Base-by-base conservation (phyloP, 2,797 vertebrate species). In the Sitta carolinensis region DNA sequence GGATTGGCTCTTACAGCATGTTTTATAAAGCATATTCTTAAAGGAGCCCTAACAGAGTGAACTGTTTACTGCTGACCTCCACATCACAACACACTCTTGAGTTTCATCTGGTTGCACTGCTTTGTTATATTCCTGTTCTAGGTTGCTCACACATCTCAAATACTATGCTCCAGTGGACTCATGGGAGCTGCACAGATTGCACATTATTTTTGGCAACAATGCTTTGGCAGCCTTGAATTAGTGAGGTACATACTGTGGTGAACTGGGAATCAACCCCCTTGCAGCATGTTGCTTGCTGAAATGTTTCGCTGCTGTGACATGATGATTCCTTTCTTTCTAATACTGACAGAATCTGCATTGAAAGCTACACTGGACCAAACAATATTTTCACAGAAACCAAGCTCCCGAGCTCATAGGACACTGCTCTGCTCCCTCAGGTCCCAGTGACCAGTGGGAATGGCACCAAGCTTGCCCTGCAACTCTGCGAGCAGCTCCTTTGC, bases 311-410 rank as follows among this genome's bases (percentile, higher is more conserved):
- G 47, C 17, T 25, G 51, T 15, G 57, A 87, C 62, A 58, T 0
- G 74, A 82, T 4, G 10, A 17, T 16, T 78, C 72, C 81, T 92
- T 85, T 80, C 48, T 32, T 75, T 92, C 61, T 92, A 94, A 94
- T 50, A 91, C 89, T 77, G 91, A 54, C 70, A 79, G 55, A 82
- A 55, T 68, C 78, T 79, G 87, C 64, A 87, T 9, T 93, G 94
- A 97, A 97, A 95, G 82, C 40, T 85, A 87, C 47, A 68, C 45
- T 78, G 93, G 91, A 96, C 91, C 95, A 90, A 95, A 93, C 57
- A 84, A 43, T 29, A 57, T 61, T 82, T 91, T 87, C 79, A 59
- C 78, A 97, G 93, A 96, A 97, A 95, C 72, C 82, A 94, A 92
- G 77, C 77, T 81, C 68, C 78, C 90, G 87, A 95, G 86, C 64